Conservation (phyloP, 2,797 vertebrate species). For the Darevskia nairensis region DNA sequence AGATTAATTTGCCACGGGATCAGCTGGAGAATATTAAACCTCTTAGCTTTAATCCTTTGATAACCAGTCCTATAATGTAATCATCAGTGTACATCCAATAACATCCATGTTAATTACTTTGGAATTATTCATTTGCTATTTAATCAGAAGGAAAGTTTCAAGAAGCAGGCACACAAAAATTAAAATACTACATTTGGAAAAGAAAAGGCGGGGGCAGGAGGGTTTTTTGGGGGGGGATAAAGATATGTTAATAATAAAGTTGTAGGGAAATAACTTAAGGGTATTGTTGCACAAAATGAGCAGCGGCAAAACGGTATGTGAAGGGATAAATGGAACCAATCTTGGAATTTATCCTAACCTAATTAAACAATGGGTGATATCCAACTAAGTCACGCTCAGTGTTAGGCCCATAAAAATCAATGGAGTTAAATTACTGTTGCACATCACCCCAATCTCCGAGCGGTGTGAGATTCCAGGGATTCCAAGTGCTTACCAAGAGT, state of each 20-base stretch:
- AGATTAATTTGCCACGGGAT: constrained; percentile 69
- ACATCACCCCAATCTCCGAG: no score
- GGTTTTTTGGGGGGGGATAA: no score
- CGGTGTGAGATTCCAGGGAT: no score
- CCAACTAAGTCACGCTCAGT: no score
- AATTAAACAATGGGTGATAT: background rate
- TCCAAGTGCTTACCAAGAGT: no score
- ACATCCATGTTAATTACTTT: constrained; percentile 68
- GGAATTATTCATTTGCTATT: constrained; percentile 62
- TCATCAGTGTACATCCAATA: constrained; percentile 70
- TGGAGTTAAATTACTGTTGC: no score
- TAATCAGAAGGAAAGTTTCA: constrained; percentile 62
- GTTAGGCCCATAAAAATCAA: no score
- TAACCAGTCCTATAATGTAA: constrained; percentile 68
- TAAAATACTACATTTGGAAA: constrained; percentile 30
- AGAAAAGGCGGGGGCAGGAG: background rate
- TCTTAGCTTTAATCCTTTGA: constrained; percentile 70
- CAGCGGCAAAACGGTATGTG: background rate
- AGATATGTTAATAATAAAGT: background rate
- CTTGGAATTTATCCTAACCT: background rate
- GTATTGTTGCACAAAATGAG: background rate
- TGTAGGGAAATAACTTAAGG: background rate
- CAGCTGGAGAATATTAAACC: constrained; percentile 72
- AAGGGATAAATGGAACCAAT: constrained; percentile 5
- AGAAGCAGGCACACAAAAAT: constrained; percentile 36